Evolutionary conservation across 2,797 vertebrate species (phyloP), one percentile per base, ranked within the genome.

Genomic region (Chiropotes sagulatus): DNA sequence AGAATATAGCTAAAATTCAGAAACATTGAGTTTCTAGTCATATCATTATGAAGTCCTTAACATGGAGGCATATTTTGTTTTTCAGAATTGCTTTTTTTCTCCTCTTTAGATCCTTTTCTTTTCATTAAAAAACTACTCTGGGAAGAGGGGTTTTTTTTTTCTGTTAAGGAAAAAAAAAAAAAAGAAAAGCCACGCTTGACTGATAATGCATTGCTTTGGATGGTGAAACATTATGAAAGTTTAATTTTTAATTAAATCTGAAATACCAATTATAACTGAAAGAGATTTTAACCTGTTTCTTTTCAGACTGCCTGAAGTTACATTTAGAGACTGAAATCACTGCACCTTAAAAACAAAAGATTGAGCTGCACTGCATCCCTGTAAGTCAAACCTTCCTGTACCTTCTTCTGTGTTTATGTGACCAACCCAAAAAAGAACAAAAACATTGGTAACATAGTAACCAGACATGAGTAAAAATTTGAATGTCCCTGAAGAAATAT

Each of bases 211-310:
- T 99, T 99, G 99, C 99, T 99, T 99, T 99, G 99, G 98, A 99
- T 99, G 98, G 99, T 99, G 99, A 99, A 99, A 99, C 99, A 99
- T 99, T 99, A 99, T 99, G 99, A 99, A 99, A 99, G 99, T 99
- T 99, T 99, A 99, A 99, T 99, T 99, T 99, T 99, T 99, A 99
- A 99, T 99, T 99, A 99, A 99, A 99, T 99, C 98, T 99, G 99
- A 99, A 99, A 99, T 99, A 99, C 98, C 99, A 99, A 99, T 99
- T 99, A 99, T 99, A 99, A 99, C 99, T 98, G 99, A 99, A 99
- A 99, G 99, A 99, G 99, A 99, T 99, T 99, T 99, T 99, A 99
- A 99, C 99, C 99, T 99, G 99, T 99, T 99, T 99, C 99, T 99
- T 99, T 99, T 99, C 99, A 99, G 99, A 99, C 98, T 98, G 99